phyloP scores from a whole-genome alignment of 2,797 vertebrate species.

The Erpetoichthys calabaricus region DNA sequence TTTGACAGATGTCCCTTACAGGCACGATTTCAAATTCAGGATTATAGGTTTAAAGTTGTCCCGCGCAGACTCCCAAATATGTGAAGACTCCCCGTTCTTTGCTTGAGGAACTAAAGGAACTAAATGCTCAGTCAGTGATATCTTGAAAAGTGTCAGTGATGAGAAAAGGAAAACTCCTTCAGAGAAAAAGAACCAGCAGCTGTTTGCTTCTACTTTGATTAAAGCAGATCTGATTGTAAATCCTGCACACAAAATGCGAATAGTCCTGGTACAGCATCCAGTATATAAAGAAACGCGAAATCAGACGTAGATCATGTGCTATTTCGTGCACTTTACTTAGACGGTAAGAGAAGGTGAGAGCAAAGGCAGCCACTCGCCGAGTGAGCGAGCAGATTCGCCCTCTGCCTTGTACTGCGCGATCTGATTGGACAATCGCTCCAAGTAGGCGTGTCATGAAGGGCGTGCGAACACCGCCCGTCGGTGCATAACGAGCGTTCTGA shows the following conservation, averaged over 20 bases:
- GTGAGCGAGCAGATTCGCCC: slow-evolving; percentile 46
- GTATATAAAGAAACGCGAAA: slow-evolving; percentile 32
- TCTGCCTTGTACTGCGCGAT: slow-evolving; percentile 42
- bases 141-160: slow-evolving; percentile 35
- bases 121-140: slow-evolving; percentile 26
- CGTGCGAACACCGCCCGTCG: slow-evolving; percentile 39
- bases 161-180: slow-evolving; percentile 43
- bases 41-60: too few relatives aligned
- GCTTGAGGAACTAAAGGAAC: slow-evolving; percentile 7
- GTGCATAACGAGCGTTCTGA: too few relatives aligned
- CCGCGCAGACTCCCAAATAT: too few relatives aligned
- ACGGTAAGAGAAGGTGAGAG: slow-evolving; percentile 35
- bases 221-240: slow-evolving; percentile 33
- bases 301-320: slow-evolving; percentile 44
- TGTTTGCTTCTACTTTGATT: slow-evolving; percentile 29
- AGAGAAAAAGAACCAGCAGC: slow-evolving; percentile 27
- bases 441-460: slow-evolving; percentile 51
- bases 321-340: slow-evolving; percentile 45
- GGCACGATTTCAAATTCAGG: too few relatives aligned
- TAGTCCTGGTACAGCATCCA: slow-evolving; percentile 41
- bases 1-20: too few relatives aligned
- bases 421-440: slow-evolving; percentile 62
- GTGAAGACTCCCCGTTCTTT: slow-evolving; percentile 9
- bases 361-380: slow-evolving; percentile 48
- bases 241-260: slow-evolving; percentile 25